Percentiles rank a stretch among this genome's conserved stretches.
These are phyloP conservation scores for Hymenopus coronatus DNA, from an alignment of 2,888 invertebrate genomes.

Conservation along the genomic window DNA sequence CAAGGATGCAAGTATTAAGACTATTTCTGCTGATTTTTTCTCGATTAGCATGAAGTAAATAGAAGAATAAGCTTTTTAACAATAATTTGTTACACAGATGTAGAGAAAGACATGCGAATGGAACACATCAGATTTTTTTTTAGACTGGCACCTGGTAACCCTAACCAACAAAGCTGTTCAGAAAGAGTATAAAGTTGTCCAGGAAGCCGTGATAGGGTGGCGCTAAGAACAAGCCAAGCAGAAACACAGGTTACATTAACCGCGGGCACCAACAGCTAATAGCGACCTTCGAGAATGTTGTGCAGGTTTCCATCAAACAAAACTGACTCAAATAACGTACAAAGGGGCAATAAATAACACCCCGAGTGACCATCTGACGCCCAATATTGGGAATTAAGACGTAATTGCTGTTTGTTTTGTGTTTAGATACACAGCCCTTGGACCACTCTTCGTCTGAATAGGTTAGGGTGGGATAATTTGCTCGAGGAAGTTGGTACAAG, in stretches of 20 bases:
- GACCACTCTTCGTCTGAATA: background rate
- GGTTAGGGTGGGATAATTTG: background rate
- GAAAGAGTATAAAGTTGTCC: too few species aligned
- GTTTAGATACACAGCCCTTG: background rate
- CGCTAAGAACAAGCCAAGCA: background rate
- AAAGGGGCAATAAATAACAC: background rate
- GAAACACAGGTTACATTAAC: background rate
- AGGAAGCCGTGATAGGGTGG: background rate
- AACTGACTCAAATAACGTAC: background rate
- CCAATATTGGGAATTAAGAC: background rate
- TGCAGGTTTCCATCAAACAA: background rate
- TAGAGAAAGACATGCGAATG: too few species aligned
- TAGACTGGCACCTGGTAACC: too few species aligned
- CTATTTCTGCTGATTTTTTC: too few species aligned
- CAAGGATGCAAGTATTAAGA: too few species aligned
- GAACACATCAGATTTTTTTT: too few species aligned
- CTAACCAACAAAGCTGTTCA: too few species aligned
- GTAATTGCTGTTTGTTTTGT: background rate
- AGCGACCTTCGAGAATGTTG: background rate
- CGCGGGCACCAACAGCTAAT: background rate
- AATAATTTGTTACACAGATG: too few species aligned
- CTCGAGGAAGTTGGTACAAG: background rate
- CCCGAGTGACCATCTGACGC: background rate
- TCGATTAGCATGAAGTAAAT: too few species aligned
- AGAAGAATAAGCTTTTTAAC: too few species aligned